Evolutionary conservation across 2,113 vertebrate species (phyloP).

Genomic region (Prietella phreatophila): DNA sequence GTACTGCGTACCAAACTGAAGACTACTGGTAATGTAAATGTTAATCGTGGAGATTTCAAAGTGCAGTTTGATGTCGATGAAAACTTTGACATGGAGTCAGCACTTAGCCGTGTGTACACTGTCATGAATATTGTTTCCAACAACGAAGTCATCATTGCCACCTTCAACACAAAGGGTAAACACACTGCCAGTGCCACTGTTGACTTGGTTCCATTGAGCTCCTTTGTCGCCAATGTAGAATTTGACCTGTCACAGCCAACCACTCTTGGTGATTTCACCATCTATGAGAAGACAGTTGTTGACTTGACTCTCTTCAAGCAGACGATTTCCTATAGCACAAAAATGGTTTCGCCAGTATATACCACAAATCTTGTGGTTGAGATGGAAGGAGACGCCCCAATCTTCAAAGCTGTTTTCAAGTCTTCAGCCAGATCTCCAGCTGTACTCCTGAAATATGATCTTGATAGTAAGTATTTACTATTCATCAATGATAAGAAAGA

Average conservation of each 20-base stretch:
- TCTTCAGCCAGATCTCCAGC: conserved; percentile 81
- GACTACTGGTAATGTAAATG: conserved; percentile 69
- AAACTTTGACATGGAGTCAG: conserved; percentile 78
- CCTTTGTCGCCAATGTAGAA: conserved; percentile 72
- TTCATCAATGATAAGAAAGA: neutral
- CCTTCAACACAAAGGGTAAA: conserved; percentile 69
- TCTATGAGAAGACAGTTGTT: conserved; percentile 70
- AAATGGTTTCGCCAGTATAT: conserved; percentile 80
- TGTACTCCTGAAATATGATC: conserved; percentile 79
- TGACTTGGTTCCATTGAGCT: conserved; percentile 71
- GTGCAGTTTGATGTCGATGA: conserved; percentile 77
- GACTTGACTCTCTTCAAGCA: conserved; percentile 72
- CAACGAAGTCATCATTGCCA: conserved; percentile 64
- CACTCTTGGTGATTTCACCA: conserved; percentile 65
- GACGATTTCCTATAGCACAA: conserved; percentile 71
- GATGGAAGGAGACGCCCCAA: conserved; percentile 68
- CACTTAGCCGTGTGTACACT: conserved; percentile 71
- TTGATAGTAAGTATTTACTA: conserved; percentile 79
- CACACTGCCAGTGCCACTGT: conserved; percentile 75
- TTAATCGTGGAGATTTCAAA: conserved; percentile 61
- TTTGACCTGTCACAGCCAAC: conserved; percentile 75
- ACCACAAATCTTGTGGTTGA: conserved; percentile 71
- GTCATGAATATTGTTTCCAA: conserved; percentile 74
- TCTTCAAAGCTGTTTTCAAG: conserved; percentile 72
- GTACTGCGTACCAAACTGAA: conserved; percentile 75